Percentiles rank a stretch among this genome's conserved stretches.
phyloP scores from a whole-genome alignment of 2,888 invertebrate genomes.

The Monochamus alternatus region DNA sequence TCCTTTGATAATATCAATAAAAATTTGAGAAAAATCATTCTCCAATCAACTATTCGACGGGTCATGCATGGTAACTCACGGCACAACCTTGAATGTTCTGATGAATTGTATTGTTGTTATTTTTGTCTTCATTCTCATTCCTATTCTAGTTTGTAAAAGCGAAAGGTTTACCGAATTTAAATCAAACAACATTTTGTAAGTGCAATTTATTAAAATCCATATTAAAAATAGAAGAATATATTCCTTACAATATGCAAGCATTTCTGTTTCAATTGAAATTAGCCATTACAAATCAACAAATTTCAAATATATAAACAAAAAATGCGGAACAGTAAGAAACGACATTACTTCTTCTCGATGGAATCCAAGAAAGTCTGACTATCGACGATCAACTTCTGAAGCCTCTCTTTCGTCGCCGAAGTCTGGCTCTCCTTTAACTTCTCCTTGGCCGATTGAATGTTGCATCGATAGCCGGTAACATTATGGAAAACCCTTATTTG shows the following conservation, averaged over 20 bases:
- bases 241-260: constrained; percentile 7
- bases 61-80: no score
- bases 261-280: neutral
- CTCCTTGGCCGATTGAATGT: constrained; percentile 70
- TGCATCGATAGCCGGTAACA: constrained; percentile 77
- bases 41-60: no score
- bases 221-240: constrained; percentile 25
- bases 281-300: neutral
- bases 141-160: no score
- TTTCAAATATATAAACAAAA: neutral
- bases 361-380: constrained; percentile 69
- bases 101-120: no score
- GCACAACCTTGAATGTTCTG: no score
- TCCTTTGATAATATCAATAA: no score
- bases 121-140: no score
- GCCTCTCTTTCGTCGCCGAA: constrained; percentile 84
- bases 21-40: no score
- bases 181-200: neutral
- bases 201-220: constrained; percentile 17
- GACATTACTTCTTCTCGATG: constrained; percentile 46
- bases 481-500: constrained; percentile 87
- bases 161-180: neutral
- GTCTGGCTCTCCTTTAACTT: constrained; percentile 76
- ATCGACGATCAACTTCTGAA: constrained; percentile 80
- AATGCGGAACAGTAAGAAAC: constrained; percentile 13